Evolutionary conservation across 2,113 vertebrate genomes (phyloP), one percentile per base, ranked within the genome.

Genomic region (Archocentrus centrarchus): DNA sequence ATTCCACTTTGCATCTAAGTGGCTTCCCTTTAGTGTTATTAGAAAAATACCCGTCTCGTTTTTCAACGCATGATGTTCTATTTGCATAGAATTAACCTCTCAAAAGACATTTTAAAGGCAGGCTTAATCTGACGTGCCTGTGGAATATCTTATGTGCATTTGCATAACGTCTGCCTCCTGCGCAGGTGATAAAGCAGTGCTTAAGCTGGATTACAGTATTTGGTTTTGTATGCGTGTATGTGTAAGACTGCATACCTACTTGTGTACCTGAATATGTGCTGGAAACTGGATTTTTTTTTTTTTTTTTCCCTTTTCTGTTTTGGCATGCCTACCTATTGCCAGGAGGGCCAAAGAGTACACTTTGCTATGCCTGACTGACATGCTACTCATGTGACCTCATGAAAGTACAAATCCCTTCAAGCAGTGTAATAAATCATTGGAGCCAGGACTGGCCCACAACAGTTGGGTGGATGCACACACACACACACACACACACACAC

Each of bases 371-470:
- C 86, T 75, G 83, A 64, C 87, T 87, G 93, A 90, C 88, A 85
- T 86, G 88, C 88, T 88, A 44, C 83, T 88, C 85, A 64, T 87
- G 89, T 94, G 92, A 89, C 92, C 89, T 88, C 90, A 78, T 89
- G 86, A 88, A 92, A 84, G 87, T 76, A 86, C 88, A 79, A 70
- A 86, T 88, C 90, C 90, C 92, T 90, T 80, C 82, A 75, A 93
- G 93, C 88, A 4, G 64, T 82, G 24, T 93, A 92, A 95, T 93
- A 94, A 94, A 94, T 95, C 93, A 94, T 59, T 13, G 2, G 37
- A 61, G 91, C 79, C 66, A 4, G 55, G 81, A 68, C 75, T 80
- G 90, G 78, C 76, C 86, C 80, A 66, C 64, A 82, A 79, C 82
- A 79, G 84, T 79, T 44, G 63, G 73, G 66, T 20, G 53, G 66